Percentiles rank a stretch among this genome's conserved stretches.
These are phyloP conservation scores for Microchrysa polita DNA, from an alignment of 2,888 invertebrate species.

Conservation along the genomic window DNA sequence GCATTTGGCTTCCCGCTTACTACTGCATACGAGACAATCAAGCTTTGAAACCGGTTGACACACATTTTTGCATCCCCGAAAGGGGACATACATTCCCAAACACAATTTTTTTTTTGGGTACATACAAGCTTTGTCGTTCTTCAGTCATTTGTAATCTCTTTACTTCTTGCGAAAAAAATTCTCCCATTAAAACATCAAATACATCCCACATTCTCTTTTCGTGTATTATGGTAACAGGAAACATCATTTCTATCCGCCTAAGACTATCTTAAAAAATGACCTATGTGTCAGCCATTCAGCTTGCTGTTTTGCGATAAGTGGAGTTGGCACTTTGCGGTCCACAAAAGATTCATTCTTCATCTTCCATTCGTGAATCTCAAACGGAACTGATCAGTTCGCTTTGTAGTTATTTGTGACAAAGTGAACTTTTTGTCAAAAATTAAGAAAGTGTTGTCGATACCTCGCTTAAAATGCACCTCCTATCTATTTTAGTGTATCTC, in stretches of 20 bases:
- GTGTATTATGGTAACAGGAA: constrained; percentile 19
- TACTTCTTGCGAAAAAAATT: too few relatives aligned
- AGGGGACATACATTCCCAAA: too few relatives aligned
- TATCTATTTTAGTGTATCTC: neutral
- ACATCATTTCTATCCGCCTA: constrained; percentile 10
- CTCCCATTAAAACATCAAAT: too few relatives aligned
- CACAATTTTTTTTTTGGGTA: too few relatives aligned
- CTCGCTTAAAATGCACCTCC: neutral
- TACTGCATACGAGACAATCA: too few relatives aligned
- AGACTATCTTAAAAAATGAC: constrained; percentile 30
- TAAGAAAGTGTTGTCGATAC: too few relatives aligned
- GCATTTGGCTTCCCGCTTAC: too few relatives aligned
- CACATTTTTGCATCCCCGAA: too few relatives aligned
- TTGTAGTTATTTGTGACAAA: constrained; percentile 10
- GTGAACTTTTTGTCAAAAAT: neutral
- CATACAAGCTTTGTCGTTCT: too few relatives aligned
- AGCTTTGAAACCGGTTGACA: too few relatives aligned
- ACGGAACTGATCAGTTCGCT: neutral
- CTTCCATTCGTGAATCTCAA: neutral
- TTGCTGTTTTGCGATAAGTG: constrained; percentile 29
- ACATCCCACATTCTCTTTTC: too few relatives aligned
- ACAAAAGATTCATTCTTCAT: neutral
- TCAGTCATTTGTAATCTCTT: too few relatives aligned
- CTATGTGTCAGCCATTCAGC: constrained; percentile 31
- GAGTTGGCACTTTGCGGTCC: constrained; percentile 12